Conservation (phyloP, 2,797 vertebrate species). For the Babyrousa celebensis region DNA sequence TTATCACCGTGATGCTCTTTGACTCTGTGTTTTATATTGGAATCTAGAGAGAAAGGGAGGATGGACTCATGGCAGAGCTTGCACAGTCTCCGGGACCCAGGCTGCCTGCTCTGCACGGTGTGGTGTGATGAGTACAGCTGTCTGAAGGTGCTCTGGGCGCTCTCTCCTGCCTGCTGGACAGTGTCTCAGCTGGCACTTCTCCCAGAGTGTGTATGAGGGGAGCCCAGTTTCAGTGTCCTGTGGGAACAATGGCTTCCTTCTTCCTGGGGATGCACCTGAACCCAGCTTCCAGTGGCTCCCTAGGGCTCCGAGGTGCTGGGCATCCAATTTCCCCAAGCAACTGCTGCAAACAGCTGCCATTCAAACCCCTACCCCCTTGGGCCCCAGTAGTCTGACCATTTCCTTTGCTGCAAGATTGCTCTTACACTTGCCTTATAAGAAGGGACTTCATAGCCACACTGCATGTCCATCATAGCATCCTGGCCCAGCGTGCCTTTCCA, state of each 20-base stretch:
- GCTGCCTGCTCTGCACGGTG: rapidly evolving
- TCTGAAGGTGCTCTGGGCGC: background rate
- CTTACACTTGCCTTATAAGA: background rate
- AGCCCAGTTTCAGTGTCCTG: background rate
- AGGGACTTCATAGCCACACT: background rate
- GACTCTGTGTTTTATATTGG: background rate
- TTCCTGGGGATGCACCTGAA: background rate
- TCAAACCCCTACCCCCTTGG: background rate
- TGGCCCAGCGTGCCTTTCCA: background rate
- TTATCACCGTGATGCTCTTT: background rate
- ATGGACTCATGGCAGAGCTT: background rate
- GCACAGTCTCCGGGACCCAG: background rate
- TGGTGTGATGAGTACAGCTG: rapidly evolving
- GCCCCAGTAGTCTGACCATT: background rate
- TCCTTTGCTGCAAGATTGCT: background rate
- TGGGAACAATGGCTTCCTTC: background rate
- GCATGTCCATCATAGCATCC: rapidly evolving
- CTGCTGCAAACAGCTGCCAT: background rate
- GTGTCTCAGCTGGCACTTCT: background rate
- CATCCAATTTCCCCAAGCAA: background rate
- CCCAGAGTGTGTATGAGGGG: too few species aligned
- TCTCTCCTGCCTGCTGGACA: too few species aligned
- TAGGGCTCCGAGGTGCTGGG: background rate
- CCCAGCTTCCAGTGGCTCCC: background rate
- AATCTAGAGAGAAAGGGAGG: background rate